These are phyloP conservation scores for Aplysina aerophoba DNA, from an alignment of 37 sponge, comb jelly and placozoan genomes.

Conservation along the genomic window DNA sequence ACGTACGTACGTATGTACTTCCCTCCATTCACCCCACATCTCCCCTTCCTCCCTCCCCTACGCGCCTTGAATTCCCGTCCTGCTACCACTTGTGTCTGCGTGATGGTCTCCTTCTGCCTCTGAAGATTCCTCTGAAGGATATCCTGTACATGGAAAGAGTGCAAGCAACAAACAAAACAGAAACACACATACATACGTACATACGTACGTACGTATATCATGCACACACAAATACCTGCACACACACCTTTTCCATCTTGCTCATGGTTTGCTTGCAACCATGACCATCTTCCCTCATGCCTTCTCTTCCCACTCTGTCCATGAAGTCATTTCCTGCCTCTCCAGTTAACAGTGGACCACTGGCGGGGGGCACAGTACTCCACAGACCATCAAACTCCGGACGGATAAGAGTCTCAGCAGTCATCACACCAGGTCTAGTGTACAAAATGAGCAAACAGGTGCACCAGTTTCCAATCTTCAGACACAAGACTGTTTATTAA, in stretches of 20 bases:
- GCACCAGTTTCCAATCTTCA: too few relatives aligned
- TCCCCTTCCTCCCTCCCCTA: background rate
- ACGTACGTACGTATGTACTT: background rate
- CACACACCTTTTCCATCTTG: slow-evolving; percentile 37
- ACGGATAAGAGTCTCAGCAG: slow-evolving; percentile 32
- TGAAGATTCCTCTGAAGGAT: slow-evolving; percentile 62
- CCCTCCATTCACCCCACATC: background rate
- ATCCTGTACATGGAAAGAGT: slow-evolving; percentile 14
- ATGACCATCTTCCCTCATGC: background rate
- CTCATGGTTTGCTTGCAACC: slow-evolving; percentile 10
- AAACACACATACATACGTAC: background rate
- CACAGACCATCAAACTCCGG: slow-evolving; percentile 72
- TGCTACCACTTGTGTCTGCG: slow-evolving; percentile 81
- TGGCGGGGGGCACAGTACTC: background rate
- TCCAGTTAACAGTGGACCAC: background rate
- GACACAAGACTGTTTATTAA: too few relatives aligned
- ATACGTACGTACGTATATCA: background rate
- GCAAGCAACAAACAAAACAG: background rate
- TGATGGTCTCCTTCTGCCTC: slow-evolving; percentile 66
- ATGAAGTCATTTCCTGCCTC: background rate
- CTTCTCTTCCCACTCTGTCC: background rate
- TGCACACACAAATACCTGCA: background rate
- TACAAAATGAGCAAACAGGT: background rate
- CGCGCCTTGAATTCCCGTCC: slow-evolving; percentile 90
- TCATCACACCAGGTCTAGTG: background rate